Evolutionary conservation across 1,140 invertebrate genomes (phyloP).

Genomic region (Caenorhabditis latens): DNA sequence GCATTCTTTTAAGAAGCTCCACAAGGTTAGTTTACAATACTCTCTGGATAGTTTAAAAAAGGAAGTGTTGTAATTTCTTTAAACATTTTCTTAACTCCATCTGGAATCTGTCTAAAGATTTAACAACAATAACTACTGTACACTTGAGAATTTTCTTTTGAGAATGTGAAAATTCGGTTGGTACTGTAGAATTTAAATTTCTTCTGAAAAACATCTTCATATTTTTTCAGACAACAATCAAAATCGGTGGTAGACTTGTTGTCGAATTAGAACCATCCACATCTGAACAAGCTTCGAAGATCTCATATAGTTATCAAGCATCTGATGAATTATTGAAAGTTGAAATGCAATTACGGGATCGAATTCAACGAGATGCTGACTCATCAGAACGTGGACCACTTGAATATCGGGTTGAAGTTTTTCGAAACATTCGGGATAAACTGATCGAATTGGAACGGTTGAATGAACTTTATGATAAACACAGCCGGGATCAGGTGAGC

Average conservation of each 20-base stretch:
- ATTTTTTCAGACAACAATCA: constrained; percentile 53
- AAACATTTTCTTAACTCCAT: not conserved
- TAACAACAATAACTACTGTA: too few relatives aligned
- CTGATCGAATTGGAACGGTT: constrained; percentile 30
- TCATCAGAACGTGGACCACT: constrained; percentile 21
- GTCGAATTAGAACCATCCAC: constrained; percentile 61
- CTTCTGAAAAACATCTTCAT: too few relatives aligned
- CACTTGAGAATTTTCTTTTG: too few relatives aligned
- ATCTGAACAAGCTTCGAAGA: constrained; percentile 41
- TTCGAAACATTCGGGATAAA: constrained; percentile 17
- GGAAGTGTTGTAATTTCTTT: not conserved
- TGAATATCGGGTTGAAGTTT: constrained; percentile 8
- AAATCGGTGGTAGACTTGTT: constrained; percentile 56
- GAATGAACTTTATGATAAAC: constrained; percentile 43
- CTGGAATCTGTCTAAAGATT: too few relatives aligned
- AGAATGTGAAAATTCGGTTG: not conserved
- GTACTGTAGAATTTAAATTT: too few relatives aligned
- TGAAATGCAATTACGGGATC: constrained; percentile 46
- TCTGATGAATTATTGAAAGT: constrained; percentile 39
- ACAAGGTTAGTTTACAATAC: not conserved
- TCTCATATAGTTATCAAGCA: constrained; percentile 35
- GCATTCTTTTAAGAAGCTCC: constrained; percentile 22
- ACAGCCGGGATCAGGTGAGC: constrained; percentile 39
- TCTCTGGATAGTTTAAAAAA: too few relatives aligned
- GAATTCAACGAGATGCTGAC: constrained; percentile 24